Percentiles rank a stretch among this genome's conserved stretches.
These are phyloP conservation scores for Gymnothorax reevesii DNA, from an alignment of 2,797 vertebrate species.

Conservation along the genomic window DNA sequence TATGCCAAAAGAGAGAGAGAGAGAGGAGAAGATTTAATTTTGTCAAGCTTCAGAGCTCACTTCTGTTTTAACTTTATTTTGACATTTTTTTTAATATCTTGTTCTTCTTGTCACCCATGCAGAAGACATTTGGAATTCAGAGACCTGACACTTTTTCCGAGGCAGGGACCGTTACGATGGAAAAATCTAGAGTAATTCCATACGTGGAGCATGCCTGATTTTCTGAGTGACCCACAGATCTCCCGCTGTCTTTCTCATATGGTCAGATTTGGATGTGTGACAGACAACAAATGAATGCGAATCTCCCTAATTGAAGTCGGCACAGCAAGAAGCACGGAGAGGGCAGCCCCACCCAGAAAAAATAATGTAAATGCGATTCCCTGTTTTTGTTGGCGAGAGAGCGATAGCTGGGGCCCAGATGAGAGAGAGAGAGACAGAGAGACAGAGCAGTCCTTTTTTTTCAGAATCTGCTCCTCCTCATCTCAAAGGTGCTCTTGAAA, in stretches of 20 bases:
- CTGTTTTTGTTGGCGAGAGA: not conserved
- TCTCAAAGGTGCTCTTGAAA: constrained; percentile 3
- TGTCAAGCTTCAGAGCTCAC: not conserved
- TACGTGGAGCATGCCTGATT: constrained; percentile 1
- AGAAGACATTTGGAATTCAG: not conserved
- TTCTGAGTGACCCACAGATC: not conserved
- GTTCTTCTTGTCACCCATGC: constrained; percentile 1
- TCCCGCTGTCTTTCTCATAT: constrained; percentile 31
- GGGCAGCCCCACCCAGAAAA: constrained; percentile 36
- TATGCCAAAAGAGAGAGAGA: not conserved
- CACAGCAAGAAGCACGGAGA: constrained; percentile 41
- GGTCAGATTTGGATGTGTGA: constrained; percentile 37
- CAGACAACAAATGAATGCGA: constrained; percentile 56
- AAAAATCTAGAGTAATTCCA: constrained; percentile 13
- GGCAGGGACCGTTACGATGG: not conserved
- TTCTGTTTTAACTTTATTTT: not conserved
- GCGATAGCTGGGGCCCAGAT: not conserved
- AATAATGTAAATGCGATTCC: constrained; percentile 31
- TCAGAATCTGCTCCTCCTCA: not conserved
- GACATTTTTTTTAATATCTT: not conserved
- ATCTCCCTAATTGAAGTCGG: constrained; percentile 59
- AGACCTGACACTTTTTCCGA: not conserved
- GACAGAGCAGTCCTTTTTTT: not conserved
- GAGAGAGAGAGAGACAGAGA: constrained; percentile 16
- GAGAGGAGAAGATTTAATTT: not conserved